These are phyloP conservation scores for Pristionchus japonicus DNA, from an alignment of 2,888 invertebrate genomes.

Conservation along the genomic window DNA sequence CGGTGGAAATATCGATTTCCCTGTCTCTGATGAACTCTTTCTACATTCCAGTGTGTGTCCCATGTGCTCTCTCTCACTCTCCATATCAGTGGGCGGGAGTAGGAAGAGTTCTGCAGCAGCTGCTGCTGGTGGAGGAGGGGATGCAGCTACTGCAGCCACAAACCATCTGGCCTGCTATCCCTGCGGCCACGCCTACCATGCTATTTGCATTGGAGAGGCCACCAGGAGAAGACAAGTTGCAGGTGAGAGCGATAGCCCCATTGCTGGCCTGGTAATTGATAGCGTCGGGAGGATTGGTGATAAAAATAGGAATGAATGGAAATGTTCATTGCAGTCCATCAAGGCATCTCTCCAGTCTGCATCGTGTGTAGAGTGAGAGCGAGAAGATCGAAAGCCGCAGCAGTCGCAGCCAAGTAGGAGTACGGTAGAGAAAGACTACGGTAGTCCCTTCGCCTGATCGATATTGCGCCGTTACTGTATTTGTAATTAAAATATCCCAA, in stretches of 20 bases:
- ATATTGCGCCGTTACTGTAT: no score
- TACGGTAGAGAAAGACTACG: background rate
- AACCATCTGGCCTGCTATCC: conserved; percentile 45
- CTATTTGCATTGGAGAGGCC: conserved; percentile 51
- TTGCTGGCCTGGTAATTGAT: background rate
- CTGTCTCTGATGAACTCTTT: no score
- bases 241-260: no score
- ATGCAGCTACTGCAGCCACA: conserved; percentile 34
- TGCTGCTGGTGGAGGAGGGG: background rate
- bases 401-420: background rate
- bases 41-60: conserved; percentile 59
- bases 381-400: background rate
- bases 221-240: conserved; percentile 1
- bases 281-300: background rate
- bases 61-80: conserved; percentile 57
- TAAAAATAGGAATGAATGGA: background rate
- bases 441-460: background rate
- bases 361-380: conserved; percentile 37
- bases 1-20: background rate
- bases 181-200: conserved; percentile 61
- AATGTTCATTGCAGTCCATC: background rate
- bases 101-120: conserved; percentile 48
- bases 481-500: background rate
- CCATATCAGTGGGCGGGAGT: conserved; percentile 53
- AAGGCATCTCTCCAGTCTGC: conserved; percentile 3